Conservation (phyloP, 2,888 invertebrate species). For the Drosophila anomelani region DNA sequence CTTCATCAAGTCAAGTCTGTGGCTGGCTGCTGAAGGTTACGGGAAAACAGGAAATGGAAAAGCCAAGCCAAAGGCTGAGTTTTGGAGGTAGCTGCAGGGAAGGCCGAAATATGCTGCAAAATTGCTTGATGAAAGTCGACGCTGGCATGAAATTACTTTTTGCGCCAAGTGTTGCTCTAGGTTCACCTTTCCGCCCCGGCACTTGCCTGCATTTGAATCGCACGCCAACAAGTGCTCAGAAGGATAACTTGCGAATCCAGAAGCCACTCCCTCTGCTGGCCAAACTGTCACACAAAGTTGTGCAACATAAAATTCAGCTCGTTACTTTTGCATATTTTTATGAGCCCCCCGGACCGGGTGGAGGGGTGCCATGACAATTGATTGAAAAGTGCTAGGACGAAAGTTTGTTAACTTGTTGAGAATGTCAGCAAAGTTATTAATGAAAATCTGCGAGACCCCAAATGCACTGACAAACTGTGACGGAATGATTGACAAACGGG, state of each 20-base stretch:
- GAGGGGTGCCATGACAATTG: slow-evolving; percentile 41
- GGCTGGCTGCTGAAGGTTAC: slow-evolving; percentile 19
- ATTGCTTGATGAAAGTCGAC: slow-evolving; percentile 55
- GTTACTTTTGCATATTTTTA: slow-evolving; percentile 46
- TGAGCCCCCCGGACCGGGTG: slow-evolving; percentile 1
- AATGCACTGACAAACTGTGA: slow-evolving; percentile 51
- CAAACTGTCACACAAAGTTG: slow-evolving; percentile 47
- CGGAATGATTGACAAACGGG: slow-evolving; percentile 46
- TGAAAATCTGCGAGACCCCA: slow-evolving; percentile 47
- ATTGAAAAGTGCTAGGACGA: slow-evolving; percentile 53
- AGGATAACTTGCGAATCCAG: slow-evolving; percentile 16
- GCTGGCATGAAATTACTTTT: slow-evolving; percentile 61
- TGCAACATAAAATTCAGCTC: slow-evolving; percentile 23
- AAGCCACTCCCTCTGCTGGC: slow-evolving; percentile 14
- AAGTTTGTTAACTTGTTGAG: slow-evolving; percentile 46
- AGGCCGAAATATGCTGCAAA: slow-evolving; percentile 63
- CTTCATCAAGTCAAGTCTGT: slow-evolving; percentile 48
- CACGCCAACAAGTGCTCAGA: slow-evolving; percentile 47
- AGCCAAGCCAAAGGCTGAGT: slow-evolving; percentile 14
- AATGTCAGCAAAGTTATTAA: slow-evolving; percentile 56
- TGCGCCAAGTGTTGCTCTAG: slow-evolving; percentile 34
- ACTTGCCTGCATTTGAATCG: slow-evolving; percentile 20
- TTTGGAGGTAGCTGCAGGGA: slow-evolving; percentile 5
- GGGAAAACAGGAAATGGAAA: slow-evolving; percentile 51
- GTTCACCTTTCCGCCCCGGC: slow-evolving; percentile 17